Evolutionary conservation across 2,113 vertebrate species (phyloP).

Genomic region (Cinclus mexicanus): DNA sequence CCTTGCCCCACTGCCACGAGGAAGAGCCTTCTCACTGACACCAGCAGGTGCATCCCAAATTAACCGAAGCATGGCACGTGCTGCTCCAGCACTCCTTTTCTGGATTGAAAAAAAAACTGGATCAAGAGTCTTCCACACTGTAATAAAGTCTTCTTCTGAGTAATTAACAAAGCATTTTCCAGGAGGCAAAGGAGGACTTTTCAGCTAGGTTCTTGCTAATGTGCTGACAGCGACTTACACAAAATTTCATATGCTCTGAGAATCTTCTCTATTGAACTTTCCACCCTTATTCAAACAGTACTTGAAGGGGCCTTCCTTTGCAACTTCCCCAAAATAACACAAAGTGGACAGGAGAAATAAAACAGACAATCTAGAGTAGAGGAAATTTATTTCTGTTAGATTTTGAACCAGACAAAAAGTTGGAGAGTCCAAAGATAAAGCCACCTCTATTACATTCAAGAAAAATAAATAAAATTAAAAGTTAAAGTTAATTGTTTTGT

Average conservation of each 20-base stretch:
- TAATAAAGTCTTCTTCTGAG: neutral
- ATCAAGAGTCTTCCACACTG: neutral
- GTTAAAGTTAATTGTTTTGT: neutral
- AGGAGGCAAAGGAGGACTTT: neutral
- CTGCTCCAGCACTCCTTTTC: neutral
- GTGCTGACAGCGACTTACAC: fast-evolving
- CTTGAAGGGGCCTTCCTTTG: neutral
- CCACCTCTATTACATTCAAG: neutral
- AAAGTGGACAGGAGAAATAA: conserved; percentile 1
- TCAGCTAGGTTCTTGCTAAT: neutral
- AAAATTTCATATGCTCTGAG: neutral
- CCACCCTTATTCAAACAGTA: neutral
- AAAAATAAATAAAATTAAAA: neutral
- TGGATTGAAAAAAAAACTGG: neutral
- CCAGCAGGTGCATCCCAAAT: neutral
- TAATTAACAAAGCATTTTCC: neutral
- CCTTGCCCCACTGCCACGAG: neutral
- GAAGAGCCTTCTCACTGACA: neutral
- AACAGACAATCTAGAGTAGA: conserved; percentile 5
- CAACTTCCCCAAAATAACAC: neutral
- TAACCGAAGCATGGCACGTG: fast-evolving
- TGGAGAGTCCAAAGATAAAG: neutral
- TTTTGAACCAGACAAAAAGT: neutral
- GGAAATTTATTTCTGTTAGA: conserved; percentile 4
- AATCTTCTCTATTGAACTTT: neutral